Conservation (phyloP, 2,113 vertebrate genomes). For the Myodes glareolus region DNA sequence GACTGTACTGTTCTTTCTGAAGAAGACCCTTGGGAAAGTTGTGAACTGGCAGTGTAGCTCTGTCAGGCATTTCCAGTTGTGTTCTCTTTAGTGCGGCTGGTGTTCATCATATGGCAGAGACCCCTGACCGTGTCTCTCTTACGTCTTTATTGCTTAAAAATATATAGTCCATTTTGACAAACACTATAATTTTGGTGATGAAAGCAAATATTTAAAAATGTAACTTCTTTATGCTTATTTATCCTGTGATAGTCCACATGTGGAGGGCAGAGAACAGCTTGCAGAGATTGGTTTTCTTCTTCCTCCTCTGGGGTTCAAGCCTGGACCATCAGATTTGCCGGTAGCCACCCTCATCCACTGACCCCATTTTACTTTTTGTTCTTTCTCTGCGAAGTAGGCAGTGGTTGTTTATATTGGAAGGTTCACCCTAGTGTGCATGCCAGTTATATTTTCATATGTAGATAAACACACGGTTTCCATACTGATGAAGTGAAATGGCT, state of each 20-base stretch:
- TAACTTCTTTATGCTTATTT: not conserved
- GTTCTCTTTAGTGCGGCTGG: not conserved
- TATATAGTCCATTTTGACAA: not conserved
- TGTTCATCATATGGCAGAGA: not conserved
- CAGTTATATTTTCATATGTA: not conserved
- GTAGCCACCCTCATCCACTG: not conserved
- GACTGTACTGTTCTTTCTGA: not conserved
- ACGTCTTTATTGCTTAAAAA: slow-evolving; percentile 6
- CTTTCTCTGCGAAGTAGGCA: not conserved
- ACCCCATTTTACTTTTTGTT: not conserved
- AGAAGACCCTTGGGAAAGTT: not conserved
- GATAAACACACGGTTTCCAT: not conserved
- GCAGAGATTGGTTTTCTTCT: not conserved
- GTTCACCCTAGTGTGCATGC: not conserved
- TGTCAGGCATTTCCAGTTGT: slow-evolving; percentile 4
- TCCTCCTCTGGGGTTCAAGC: not conserved
- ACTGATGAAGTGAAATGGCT: not conserved
- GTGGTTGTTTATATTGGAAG: not conserved
- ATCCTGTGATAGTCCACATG: not conserved
- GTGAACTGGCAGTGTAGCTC: not conserved
- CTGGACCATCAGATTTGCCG: not conserved
- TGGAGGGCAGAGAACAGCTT: not conserved
- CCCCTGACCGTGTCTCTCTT: not conserved
- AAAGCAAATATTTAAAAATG: slow-evolving; percentile 11
- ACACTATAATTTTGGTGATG: slow-evolving; percentile 32